Percentiles rank a stretch among this genome's conserved stretches.
Conservation (phyloP, 2,113 vertebrate species). For the Oncorhynchus keta region DNA sequence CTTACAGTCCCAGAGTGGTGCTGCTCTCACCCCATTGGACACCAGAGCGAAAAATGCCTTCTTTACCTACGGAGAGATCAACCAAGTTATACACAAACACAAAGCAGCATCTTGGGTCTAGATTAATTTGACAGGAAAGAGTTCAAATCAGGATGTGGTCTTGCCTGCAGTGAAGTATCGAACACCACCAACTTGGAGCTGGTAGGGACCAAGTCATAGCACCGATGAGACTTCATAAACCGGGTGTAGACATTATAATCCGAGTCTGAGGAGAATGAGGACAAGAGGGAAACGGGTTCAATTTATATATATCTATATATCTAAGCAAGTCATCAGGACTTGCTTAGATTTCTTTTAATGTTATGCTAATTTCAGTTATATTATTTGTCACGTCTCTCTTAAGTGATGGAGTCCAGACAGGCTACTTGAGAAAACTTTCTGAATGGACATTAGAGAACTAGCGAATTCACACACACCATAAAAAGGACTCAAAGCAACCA, state of each 20-base stretch:
- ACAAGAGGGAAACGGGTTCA: neutral
- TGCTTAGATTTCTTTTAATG: too few relatives aligned
- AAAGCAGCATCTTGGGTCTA: neutral
- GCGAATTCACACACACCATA: too few relatives aligned
- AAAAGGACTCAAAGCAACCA: too few relatives aligned
- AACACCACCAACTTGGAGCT: constrained; percentile 98
- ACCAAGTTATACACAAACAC: constrained; percentile 3
- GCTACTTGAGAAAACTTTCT: too few relatives aligned
- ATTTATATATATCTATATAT: too few relatives aligned
- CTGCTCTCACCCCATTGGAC: constrained; percentile 93
- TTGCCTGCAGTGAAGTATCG: constrained; percentile 93
- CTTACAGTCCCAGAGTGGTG: constrained; percentile 96
- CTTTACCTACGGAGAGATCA: constrained; percentile 80
- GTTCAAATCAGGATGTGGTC: neutral
- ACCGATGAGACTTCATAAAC: constrained; percentile 97
- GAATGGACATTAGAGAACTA: too few relatives aligned
- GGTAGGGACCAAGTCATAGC: constrained; percentile 96
- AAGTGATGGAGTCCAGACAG: too few relatives aligned
- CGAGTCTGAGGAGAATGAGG: constrained; percentile 54
- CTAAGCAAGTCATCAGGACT: too few relatives aligned
- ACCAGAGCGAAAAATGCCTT: constrained; percentile 98
- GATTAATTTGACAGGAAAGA: neutral
- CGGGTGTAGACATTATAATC: constrained; percentile 86
- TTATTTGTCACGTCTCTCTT: too few relatives aligned
- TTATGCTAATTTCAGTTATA: too few relatives aligned